phyloP scores from a whole-genome alignment of 2,113 vertebrate genomes.

The Mobula birostris region DNA sequence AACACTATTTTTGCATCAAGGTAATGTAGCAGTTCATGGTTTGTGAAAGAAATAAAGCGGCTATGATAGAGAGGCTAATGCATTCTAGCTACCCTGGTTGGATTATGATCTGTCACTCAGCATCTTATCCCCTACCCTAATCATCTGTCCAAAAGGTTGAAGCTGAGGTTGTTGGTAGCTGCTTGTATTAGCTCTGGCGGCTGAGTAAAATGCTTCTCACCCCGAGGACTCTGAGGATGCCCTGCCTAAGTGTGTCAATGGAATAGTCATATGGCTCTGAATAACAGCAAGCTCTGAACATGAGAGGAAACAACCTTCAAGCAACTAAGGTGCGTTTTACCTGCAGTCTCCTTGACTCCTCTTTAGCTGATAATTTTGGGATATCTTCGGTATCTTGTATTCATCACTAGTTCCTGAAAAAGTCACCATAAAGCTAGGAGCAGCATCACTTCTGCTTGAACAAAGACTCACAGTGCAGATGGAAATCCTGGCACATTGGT shows the following conservation, averaged over 20 bases:
- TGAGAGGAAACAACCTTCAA: conserved; percentile 33
- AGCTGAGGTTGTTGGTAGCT: conserved; percentile 28
- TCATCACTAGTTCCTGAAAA: conserved; percentile 29
- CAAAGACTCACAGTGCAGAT: conserved; percentile 11
- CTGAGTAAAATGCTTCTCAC: conserved; percentile 24
- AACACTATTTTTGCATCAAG: conserved; percentile 7
- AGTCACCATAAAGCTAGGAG: conserved; percentile 12
- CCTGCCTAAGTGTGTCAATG: conserved; percentile 35
- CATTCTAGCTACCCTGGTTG: conserved; percentile 28
- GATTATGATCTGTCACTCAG: conserved; percentile 37
- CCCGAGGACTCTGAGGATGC: conserved; percentile 30
- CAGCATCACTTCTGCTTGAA: conserved; percentile 14
- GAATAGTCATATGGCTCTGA: conserved; percentile 33
- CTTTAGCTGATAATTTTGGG: conserved; percentile 26
- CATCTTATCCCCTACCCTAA: conserved; percentile 21
- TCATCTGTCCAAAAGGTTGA: conserved; percentile 31
- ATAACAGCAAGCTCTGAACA: conserved; percentile 30
- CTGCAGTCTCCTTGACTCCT: conserved; percentile 29
- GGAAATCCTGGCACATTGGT: conserved; percentile 20
- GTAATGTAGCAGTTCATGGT: neutral
- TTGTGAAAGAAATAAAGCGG: conserved; percentile 35
- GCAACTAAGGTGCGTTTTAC: conserved; percentile 21
- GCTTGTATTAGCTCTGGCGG: conserved; percentile 6
- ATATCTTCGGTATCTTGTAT: conserved; percentile 18
- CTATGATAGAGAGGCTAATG: conserved; percentile 32